Conservation (phyloP, 2,113 vertebrate species). For the Hippopotamus amphibius region DNA sequence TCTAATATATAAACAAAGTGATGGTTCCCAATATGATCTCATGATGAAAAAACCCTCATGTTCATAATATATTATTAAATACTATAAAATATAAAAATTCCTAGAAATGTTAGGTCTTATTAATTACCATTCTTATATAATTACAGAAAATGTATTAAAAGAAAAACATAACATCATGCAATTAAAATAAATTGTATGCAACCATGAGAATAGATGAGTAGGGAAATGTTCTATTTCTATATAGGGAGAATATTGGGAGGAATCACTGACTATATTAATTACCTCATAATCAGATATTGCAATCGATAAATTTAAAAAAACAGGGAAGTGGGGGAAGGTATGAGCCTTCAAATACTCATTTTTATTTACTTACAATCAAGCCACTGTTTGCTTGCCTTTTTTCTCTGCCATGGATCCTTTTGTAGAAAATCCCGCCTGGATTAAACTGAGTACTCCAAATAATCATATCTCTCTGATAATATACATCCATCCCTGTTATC, state of each 20-base stretch:
- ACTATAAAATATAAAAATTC: neutral
- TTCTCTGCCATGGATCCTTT: constrained; percentile 92
- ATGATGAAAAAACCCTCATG: neutral
- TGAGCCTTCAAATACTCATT: neutral
- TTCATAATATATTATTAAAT: constrained; percentile 4
- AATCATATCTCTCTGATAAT: constrained; percentile 97
- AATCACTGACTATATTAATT: neutral
- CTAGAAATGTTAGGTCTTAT: neutral
- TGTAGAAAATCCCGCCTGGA: constrained; percentile 98
- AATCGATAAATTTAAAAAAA: neutral
- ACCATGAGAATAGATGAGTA: neutral
- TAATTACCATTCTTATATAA: neutral
- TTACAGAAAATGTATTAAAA: neutral
- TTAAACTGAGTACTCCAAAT: constrained; percentile 99
- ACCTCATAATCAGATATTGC: neutral
- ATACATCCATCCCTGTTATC: constrained; percentile 97
- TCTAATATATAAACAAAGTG: neutral
- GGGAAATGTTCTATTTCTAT: neutral
- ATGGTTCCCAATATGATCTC: neutral
- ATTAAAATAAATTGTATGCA: neutral
- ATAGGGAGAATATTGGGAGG: neutral
- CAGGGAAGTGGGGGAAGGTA: rapidly evolving
- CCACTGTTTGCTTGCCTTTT: constrained; percentile 93
- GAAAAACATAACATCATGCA: neutral
- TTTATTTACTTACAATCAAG: constrained; percentile 95